Base-by-base conservation (phyloP, 2,113 vertebrate species). In the Progne subis region DNA sequence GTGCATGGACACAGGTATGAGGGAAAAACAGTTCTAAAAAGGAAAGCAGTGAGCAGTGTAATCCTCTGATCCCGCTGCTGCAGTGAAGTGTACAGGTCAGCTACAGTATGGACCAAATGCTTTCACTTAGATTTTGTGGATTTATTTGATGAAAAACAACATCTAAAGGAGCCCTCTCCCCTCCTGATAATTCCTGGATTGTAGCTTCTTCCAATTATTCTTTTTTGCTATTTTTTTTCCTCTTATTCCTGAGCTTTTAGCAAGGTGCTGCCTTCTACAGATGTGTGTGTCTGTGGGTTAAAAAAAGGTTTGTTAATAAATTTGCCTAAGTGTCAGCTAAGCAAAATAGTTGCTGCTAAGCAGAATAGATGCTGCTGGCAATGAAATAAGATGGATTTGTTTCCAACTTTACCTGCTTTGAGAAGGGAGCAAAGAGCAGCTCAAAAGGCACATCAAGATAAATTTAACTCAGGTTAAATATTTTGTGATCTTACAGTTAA, bases 381-480 rank as follows among this genome's bases (percentile, higher is more conserved):
- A 17, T 60, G 68, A 79, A 92, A 55, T 47, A 82, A 77, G 92
- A 70, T 50, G 37, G 59, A 60, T 93, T 79, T 77, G 28, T 86
- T 93, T 78, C 90, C 78, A 52, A 56, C 43, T 90, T 67, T 18
- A 92, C 25, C 76, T 94, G 77, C 70, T 55, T 71, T 41, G 86
- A 71, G 86, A 39, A 55, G 31, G 72, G 60, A 86, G 76, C 83
- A 92, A 94, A 85, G 77, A 90, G 59, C 74, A 69, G 41, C 92
- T 94, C 70, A 23, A 55, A 88, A 93, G 69, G 85, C 61, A 55
- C 55, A 67, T 83, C 50, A 32, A 71, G 91, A 86, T 81, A 85
- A 82, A 90, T 91, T 88, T 78, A 86, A 70, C 69, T 95, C 92
- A 61, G 90, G 75, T 87, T 95, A 95, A 93, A 93, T 94, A 71